These are phyloP conservation scores for Atta colombica DNA, from an alignment of 1,140 invertebrate genomes.

Conservation along the genomic window DNA sequence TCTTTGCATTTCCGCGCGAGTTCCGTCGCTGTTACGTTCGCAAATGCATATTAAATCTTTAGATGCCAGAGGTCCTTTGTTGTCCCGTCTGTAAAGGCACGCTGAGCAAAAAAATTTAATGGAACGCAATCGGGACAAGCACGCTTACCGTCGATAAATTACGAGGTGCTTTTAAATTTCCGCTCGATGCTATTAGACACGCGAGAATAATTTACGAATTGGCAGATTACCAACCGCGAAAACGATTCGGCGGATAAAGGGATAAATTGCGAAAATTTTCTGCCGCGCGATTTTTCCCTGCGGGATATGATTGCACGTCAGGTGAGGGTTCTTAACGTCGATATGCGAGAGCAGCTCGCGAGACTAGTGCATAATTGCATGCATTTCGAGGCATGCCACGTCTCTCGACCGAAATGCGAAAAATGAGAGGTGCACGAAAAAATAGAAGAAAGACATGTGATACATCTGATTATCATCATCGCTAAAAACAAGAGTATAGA, in stretches of 20 bases:
- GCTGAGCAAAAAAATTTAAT: conserved; percentile 37
- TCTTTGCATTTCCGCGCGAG: conserved; percentile 14
- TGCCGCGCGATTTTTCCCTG: background rate
- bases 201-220: conserved; percentile 43
- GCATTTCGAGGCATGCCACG: conserved; percentile 46
- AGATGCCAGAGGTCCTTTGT: conserved; percentile 19
- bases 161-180: conserved; percentile 1
- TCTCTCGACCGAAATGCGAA: conserved; percentile 37
- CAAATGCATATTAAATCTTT: conserved; percentile 54
- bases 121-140: conserved; percentile 19
- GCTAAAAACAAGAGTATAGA: too few species aligned
- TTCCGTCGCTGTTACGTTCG: conserved; percentile 27
- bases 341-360: conserved; percentile 41
- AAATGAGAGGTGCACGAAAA: background rate
- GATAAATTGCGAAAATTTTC: conserved; percentile 2
- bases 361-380: conserved; percentile 24
- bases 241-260: background rate
- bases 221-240: background rate
- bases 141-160: conserved; percentile 33
- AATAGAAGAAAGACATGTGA: background rate
- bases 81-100: conserved; percentile 6
- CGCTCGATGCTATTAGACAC: background rate
- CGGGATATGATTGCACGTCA: background rate
- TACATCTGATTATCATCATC: background rate
- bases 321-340: background rate